Conservation (phyloP, 2,113 vertebrate genomes). For the Rhea americana region DNA sequence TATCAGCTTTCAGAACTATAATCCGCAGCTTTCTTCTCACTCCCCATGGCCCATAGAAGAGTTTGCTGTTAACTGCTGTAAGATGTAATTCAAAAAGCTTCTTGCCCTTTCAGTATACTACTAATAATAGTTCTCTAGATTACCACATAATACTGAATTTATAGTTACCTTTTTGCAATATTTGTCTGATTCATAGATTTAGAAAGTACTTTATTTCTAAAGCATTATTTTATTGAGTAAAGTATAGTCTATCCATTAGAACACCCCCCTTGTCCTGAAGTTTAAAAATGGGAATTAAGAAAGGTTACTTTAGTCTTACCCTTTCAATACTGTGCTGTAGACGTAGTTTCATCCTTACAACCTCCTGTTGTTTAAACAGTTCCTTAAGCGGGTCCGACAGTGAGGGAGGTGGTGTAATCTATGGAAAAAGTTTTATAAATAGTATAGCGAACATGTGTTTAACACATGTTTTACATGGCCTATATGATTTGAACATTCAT, state of each 20-base stretch:
- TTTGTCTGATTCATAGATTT: neutral
- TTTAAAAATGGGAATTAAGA: neutral
- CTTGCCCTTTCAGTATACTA: neutral
- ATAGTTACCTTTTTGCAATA: neutral
- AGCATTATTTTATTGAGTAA: neutral
- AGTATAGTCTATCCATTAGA: neutral
- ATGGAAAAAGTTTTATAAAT: conserved; percentile 19
- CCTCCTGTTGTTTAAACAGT: conserved; percentile 97
- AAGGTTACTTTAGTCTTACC: conserved; percentile 71
- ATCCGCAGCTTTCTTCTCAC: neutral
- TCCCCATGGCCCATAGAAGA: neutral
- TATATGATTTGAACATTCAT: neutral
- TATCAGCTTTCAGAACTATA: neutral
- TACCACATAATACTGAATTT: neutral
- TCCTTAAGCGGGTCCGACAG: conserved; percentile 95
- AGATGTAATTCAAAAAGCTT: conserved; percentile 8
- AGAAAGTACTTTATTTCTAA: neutral
- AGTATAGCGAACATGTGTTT: neutral
- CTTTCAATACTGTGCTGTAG: conserved; percentile 98
- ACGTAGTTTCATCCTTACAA: conserved; percentile 96
- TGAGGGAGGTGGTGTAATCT: conserved; percentile 98
- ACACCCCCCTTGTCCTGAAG: neutral
- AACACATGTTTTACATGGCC: neutral
- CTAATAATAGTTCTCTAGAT: neutral
- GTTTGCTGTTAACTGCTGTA: too few species aligned